Evolutionary conservation across 1,140 invertebrate species (phyloP).

Genomic region (Drosophila mayri): DNA sequence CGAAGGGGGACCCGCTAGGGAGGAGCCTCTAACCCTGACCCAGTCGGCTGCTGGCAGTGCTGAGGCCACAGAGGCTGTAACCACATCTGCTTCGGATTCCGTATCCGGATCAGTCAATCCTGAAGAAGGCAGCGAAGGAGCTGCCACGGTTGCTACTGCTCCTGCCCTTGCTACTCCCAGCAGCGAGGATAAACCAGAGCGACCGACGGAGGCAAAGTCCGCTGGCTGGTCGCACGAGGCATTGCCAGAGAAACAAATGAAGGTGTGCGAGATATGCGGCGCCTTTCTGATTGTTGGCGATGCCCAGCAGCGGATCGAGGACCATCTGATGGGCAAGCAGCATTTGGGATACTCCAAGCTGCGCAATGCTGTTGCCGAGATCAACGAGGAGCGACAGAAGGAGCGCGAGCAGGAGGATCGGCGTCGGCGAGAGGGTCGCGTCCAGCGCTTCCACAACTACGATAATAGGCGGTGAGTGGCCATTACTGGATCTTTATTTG

Average conservation of each 20-base stretch:
- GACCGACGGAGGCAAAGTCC: slow-evolving; percentile 88
- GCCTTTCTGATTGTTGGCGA: slow-evolving; percentile 99
- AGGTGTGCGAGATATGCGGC: slow-evolving; percentile 99
- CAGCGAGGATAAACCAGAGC: slow-evolving; percentile 86
- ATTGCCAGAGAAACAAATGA: slow-evolving; percentile 98
- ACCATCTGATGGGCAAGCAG: slow-evolving; percentile 99
- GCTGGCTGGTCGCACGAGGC: slow-evolving; percentile 60
- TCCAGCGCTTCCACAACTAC: slow-evolving; percentile 85
- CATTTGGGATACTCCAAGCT: slow-evolving; percentile 93
- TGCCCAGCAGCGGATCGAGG: slow-evolving; percentile 98
- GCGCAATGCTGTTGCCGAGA: slow-evolving; percentile 88
- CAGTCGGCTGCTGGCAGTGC: not conserved
- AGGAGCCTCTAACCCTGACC: not conserved
- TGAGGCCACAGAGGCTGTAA: not conserved
- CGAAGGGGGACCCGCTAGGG: slow-evolving; percentile 4
- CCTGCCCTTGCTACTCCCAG: not conserved
- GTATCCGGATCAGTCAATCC: not conserved
- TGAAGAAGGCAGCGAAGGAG: slow-evolving; percentile 4
- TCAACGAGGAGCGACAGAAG: slow-evolving; percentile 88
- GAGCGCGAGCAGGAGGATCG: slow-evolving; percentile 89
- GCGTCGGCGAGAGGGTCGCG: slow-evolving; percentile 88
- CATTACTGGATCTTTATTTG: not conserved
- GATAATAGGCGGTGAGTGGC: slow-evolving; percentile 79
- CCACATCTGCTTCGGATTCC: not conserved
- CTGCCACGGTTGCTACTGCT: not conserved